These are phyloP conservation scores for Panulirus ornatus DNA, from an alignment of 1,140 invertebrate genomes.

Conservation along the genomic window DNA sequence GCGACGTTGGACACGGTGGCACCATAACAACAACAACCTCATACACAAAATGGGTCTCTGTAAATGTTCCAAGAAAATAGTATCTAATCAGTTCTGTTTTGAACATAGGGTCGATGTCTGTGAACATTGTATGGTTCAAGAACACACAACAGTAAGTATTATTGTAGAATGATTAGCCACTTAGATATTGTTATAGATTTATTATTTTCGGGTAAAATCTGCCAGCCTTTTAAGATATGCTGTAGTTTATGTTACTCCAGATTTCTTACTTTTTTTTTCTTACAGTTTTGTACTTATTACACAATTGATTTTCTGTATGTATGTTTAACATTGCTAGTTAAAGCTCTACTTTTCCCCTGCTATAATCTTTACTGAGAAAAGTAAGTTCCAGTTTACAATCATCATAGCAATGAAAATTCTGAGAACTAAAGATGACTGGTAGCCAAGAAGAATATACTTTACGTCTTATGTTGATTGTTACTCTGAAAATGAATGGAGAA, in stretches of 20 bases:
- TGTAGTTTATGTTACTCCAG: too few relatives aligned
- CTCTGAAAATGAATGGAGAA: too few relatives aligned
- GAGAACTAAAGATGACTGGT: too few relatives aligned
- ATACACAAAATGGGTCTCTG: slow-evolving; percentile 71
- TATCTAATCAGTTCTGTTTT: slow-evolving; percentile 75
- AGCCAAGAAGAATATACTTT: too few relatives aligned
- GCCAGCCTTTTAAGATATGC: not conserved
- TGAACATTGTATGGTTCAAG: slow-evolving; percentile 73
- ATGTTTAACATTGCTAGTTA: too few relatives aligned
- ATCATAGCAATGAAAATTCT: too few relatives aligned
- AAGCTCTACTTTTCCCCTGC: too few relatives aligned
- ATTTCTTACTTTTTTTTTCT: not conserved
- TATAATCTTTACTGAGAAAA: too few relatives aligned
- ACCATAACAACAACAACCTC: slow-evolving; percentile 24
- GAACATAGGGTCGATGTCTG: slow-evolving; percentile 74
- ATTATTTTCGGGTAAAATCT: not conserved
- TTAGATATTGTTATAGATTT: not conserved
- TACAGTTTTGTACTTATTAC: not conserved
- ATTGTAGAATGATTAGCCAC: too few relatives aligned
- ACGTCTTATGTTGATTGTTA: too few relatives aligned
- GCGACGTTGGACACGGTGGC: slow-evolving; percentile 31
- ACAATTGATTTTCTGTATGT: not conserved
- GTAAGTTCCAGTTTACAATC: too few relatives aligned
- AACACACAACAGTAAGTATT: slow-evolving; percentile 68
- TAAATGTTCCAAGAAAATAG: slow-evolving; percentile 73